Evolutionary conservation across 2,113 vertebrate genomes (phyloP).

Genomic region (Paralichthys olivaceus): DNA sequence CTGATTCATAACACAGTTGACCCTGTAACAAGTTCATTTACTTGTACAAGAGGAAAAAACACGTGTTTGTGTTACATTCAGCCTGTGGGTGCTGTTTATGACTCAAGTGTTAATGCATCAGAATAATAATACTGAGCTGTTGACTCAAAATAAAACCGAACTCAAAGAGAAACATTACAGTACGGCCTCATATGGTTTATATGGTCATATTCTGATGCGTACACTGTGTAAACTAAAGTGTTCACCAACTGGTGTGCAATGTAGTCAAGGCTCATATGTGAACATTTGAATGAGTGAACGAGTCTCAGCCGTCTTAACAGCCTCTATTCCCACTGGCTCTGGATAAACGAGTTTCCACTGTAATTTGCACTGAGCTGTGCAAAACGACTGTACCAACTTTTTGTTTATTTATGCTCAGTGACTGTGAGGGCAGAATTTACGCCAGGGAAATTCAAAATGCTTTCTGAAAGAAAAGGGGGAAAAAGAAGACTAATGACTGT

Average conservation of each 20-base stretch:
- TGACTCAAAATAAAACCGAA: conserved; percentile 6
- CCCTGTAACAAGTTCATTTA: conserved; percentile 10
- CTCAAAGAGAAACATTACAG: background rate
- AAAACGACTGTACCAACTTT: conserved; percentile 59
- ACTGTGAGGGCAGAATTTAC: conserved; percentile 45
- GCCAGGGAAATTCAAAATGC: conserved; percentile 60
- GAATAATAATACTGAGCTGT: background rate
- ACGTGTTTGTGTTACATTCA: background rate
- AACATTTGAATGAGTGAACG: conserved; percentile 25
- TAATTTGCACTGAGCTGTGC: conserved; percentile 70
- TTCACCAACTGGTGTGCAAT: background rate
- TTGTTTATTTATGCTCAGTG: conserved; percentile 61
- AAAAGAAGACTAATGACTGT: conserved; percentile 43
- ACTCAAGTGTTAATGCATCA: background rate
- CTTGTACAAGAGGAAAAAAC: background rate
- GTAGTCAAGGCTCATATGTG: background rate
- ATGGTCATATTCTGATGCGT: background rate
- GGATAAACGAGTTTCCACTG: conserved; percentile 64
- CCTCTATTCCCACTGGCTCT: conserved; percentile 63
- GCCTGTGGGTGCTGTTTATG: background rate
- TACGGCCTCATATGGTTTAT: background rate
- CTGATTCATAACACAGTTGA: conserved; percentile 13
- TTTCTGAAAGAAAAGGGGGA: conserved; percentile 27
- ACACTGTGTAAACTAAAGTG: background rate
- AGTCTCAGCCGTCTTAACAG: conserved; percentile 49